Base-by-base conservation (phyloP, 2,888 invertebrate genomes). In the Hyalella azteca region DNA sequence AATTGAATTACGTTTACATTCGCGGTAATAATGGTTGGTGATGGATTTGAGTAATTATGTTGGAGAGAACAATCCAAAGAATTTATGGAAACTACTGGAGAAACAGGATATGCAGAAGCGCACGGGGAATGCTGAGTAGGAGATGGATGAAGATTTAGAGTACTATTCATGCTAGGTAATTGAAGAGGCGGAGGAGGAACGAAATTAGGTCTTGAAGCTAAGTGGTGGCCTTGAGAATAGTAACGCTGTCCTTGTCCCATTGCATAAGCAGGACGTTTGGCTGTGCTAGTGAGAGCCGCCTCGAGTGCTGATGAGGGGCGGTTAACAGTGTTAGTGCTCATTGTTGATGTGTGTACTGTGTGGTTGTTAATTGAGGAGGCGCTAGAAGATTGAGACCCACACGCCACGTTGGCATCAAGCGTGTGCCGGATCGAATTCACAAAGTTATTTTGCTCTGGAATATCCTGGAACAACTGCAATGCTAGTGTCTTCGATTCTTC, bases 381-480 rank as follows among this genome's bases (percentile, higher is more conserved):
- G 29, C 22, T 45, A 7, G 75, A 2, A 2, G 19, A 15, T 66
- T 66, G 66, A 36, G 66, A 66, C 3, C 66, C 66, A 19, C 66
- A 66, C 36, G 66, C 32, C 19, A 66, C 66, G 36, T 32, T 66
- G 32, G 66, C n/a, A 36, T 36, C 32, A 22, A 75, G 75, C 13
- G 40, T 45, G 11, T 75, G 75, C 9, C 41, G n/a, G 29, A 75
- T 75, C 11, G 41, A 75, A 26, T 41, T 75, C 26, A 75, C 45
- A n/a, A 75, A 75, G n/a, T 29, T 45, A 26, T 41, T 75, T 45
- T 75, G 75, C 26, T 75, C 75, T 4, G 75, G 75, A 3, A 75
- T 41, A 39, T 75, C 75, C n/a, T 75, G 75, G 45, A 75, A 75
- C 5, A 75, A n/a, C 29, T 75, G 75, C 45, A 75, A 45, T 40